phyloP scores from a whole-genome alignment of 2,888 invertebrate genomes.

The Lamellibrachia columna region DNA sequence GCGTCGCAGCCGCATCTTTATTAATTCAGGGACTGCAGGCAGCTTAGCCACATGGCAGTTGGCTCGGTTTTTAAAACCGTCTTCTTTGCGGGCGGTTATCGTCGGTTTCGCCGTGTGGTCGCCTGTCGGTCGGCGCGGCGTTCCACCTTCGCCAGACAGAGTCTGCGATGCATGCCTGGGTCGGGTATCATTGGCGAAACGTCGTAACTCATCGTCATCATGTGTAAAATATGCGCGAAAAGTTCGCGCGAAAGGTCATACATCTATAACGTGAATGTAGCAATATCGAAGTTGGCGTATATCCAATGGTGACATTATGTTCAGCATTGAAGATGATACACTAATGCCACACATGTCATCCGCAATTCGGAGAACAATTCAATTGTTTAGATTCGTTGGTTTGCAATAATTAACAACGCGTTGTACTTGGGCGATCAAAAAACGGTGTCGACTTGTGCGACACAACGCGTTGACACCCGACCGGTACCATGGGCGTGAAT shows the following conservation, averaged over 20 bases:
- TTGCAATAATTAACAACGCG: background rate
- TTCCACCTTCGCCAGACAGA: background rate
- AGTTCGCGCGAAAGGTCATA: background rate
- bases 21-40: background rate
- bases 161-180: background rate
- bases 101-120: no score
- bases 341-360: background rate
- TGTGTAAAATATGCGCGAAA: background rate
- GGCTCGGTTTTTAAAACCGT: no score
- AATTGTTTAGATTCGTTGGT: background rate
- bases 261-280: background rate
- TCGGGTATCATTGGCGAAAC: conserved; percentile 10
- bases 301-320: background rate
- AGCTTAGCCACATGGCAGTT: background rate
- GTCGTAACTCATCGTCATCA: background rate
- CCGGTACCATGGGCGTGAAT: background rate
- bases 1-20: background rate
- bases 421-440: background rate
- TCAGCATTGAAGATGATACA: background rate
- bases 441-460: background rate
- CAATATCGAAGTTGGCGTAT: background rate
- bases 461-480: background rate
- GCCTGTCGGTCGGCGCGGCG: no score
- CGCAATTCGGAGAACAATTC: background rate
- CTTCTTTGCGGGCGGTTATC: no score